phyloP scores from a whole-genome alignment of 1,140 invertebrate genomes.

The Zaprionus davidi region DNA sequence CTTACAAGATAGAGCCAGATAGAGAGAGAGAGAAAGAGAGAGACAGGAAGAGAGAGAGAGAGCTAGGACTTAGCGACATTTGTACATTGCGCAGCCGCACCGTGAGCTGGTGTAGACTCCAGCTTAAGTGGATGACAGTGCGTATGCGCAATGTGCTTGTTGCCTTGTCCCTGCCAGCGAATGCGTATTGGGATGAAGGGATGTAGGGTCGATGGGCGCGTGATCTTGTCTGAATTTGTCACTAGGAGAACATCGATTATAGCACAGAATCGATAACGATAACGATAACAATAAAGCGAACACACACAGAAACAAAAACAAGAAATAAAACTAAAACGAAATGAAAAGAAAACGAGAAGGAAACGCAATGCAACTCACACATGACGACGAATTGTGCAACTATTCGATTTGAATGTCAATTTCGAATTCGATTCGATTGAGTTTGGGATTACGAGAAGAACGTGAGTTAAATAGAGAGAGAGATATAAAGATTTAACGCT shows the following conservation, averaged over 20 bases:
- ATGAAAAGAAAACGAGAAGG: constrained; percentile 13
- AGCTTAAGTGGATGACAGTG: constrained; percentile 8
- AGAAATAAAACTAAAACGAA: not conserved
- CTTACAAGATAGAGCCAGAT: constrained; percentile 28
- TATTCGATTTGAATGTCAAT: constrained; percentile 32
- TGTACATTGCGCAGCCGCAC: constrained; percentile 35
- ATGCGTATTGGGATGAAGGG: not conserved
- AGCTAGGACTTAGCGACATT: constrained; percentile 16
- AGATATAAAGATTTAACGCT: not conserved
- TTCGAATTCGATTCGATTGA: constrained; percentile 9
- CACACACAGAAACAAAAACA: not conserved
- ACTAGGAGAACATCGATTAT: constrained; percentile 1
- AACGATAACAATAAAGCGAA: constrained; percentile 5
- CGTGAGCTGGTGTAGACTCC: not conserved
- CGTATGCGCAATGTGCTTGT: constrained; percentile 43
- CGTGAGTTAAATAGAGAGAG: constrained; percentile 22
- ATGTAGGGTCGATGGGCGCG: not conserved
- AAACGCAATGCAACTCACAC: constrained; percentile 72
- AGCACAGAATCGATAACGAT: constrained; percentile 6
- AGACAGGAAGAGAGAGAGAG: constrained; percentile 20
- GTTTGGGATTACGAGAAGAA: constrained; percentile 31
- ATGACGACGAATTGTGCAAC: constrained; percentile 81
- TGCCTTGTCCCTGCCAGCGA: not conserved
- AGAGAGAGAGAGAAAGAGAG: constrained; percentile 27
- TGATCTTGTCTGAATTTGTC: constrained; percentile 16